Evolutionary conservation across 2,113 vertebrate genomes (phyloP).

Genomic region (Eulacestoma nigropectus): DNA sequence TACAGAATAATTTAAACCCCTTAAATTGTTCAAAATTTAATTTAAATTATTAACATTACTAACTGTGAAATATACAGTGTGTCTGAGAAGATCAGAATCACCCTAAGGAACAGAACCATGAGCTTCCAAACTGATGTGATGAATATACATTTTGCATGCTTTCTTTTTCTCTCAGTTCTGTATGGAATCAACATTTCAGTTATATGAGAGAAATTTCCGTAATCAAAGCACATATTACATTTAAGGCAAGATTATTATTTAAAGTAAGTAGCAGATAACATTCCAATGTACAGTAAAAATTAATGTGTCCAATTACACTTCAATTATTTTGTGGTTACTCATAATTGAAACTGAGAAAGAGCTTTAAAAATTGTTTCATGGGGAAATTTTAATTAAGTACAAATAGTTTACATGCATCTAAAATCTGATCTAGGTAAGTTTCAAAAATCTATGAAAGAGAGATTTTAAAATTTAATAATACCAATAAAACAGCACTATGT

Average conservation of each 20-base stretch:
- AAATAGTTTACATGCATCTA: not conserved
- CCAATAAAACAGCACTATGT: not conserved
- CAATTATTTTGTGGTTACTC: conserved; percentile 43
- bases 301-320: conserved; percentile 16
- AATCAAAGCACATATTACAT: conserved; percentile 27
- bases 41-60: not conserved
- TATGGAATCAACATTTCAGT: conserved; percentile 33
- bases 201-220: conserved; percentile 37
- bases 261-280: conserved; percentile 69
- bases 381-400: not conserved
- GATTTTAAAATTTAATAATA: conserved; percentile 68
- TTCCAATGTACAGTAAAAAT: conserved; percentile 58
- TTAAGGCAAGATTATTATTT: conserved; percentile 52
- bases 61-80: not conserved
- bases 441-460: conserved; percentile 63
- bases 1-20: not conserved
- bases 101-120: not conserved
- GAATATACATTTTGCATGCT: not conserved
- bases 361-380: not conserved
- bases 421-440: not conserved
- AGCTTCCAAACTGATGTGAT: not conserved
- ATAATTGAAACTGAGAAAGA: conserved; percentile 31
- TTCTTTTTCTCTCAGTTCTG: not conserved
- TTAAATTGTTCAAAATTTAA: not conserved
- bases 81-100: not conserved